A percentile compares a stretch with the other conserved stretches of the same genome.
phyloP scores from a whole-genome alignment of 2,797 vertebrate species.

The Mormyrops boulengeri region DNA sequence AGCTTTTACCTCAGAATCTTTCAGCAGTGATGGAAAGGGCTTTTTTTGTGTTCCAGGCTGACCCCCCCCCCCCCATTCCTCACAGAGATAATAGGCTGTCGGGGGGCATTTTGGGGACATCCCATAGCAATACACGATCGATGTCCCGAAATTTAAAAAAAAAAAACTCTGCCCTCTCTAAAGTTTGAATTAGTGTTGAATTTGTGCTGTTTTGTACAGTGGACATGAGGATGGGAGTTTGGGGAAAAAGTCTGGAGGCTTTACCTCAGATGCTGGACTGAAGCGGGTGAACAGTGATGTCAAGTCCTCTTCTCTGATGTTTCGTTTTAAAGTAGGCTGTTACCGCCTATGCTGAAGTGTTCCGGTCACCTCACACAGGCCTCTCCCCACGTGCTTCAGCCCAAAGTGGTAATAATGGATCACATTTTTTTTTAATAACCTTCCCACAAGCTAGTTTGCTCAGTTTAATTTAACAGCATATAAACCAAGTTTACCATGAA shows the following conservation, averaged over 20 bases:
- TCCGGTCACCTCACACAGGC: background rate
- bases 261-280: background rate
- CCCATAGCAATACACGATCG: background rate
- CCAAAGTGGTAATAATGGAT: background rate
- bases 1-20: background rate
- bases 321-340: background rate
- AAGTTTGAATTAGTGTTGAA: background rate
- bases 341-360: background rate
- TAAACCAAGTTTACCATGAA: slow-evolving; percentile 3
- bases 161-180: background rate
- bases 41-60: background rate
- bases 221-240: background rate
- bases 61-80: slow-evolving; percentile 13
- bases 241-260: background rate
- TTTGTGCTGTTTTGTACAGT: background rate
- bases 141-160: background rate
- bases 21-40: background rate
- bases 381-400: background rate
- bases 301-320: background rate
- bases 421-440: background rate
- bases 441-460: background rate
- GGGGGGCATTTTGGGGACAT: background rate
- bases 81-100: slow-evolving; percentile 14
- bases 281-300: background rate
- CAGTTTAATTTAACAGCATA: background rate